A percentile compares a stretch with the other conserved stretches of the same genome.
Conservation (phyloP, 2,888 invertebrate genomes). For the Syritta pipiens region DNA sequence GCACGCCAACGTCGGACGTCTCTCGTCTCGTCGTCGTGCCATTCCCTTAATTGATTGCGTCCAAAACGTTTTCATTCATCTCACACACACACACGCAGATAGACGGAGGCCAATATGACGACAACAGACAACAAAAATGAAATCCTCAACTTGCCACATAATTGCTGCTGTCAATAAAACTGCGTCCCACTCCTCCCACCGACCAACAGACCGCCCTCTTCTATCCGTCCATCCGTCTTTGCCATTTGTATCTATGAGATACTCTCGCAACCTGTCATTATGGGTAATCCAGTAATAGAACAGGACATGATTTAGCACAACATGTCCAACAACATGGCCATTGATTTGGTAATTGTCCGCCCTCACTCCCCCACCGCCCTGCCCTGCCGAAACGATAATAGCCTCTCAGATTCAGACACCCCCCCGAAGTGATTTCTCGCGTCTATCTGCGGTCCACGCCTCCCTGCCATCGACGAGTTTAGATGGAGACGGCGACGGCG, state of each 20-base stretch:
- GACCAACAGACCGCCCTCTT: background rate
- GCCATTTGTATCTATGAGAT: slow-evolving; percentile 55
- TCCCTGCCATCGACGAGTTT: slow-evolving; percentile 61
- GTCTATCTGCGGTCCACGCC: slow-evolving; percentile 50
- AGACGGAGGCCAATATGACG: slow-evolving; percentile 65
- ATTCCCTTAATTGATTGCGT: slow-evolving; percentile 57
- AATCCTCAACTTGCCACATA: slow-evolving; percentile 51
- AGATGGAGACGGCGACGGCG: no score
- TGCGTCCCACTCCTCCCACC: slow-evolving; percentile 21
- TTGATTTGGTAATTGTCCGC: slow-evolving; percentile 68
- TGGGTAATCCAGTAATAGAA: slow-evolving; percentile 70
- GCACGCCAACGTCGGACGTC: background rate
- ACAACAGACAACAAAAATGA: slow-evolving; percentile 38
- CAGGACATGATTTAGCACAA: slow-evolving; percentile 65
- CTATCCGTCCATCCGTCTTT: slow-evolving; percentile 29
- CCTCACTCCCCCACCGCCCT: background rate
- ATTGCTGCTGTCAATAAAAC: slow-evolving; percentile 69
- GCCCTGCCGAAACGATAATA: slow-evolving; percentile 40
- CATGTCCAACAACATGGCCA: slow-evolving; percentile 59
- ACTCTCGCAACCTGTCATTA: slow-evolving; percentile 70
- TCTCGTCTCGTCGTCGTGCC: no score
- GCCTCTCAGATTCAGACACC: slow-evolving; percentile 24
- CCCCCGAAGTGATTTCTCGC: slow-evolving; percentile 19
- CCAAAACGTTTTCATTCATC: slow-evolving; percentile 56
- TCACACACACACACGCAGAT: slow-evolving; percentile 8